Conservation (phyloP, 1,140 invertebrate species). For the Anastrepha obliqua region DNA sequence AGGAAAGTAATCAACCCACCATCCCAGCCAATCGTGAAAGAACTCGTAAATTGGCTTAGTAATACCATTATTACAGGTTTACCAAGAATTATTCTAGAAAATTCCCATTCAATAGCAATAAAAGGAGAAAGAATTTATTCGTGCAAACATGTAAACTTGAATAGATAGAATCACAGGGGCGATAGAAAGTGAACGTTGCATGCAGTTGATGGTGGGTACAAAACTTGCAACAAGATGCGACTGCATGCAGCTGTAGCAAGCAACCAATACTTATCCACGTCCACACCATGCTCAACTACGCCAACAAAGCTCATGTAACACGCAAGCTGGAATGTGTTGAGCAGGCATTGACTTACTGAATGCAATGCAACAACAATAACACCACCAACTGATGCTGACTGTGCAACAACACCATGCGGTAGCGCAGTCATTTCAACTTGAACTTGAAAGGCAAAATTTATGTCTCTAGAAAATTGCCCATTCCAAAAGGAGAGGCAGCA, state of each 20-base stretch:
- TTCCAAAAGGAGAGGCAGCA: constrained; percentile 34
- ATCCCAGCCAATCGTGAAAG: constrained; percentile 20
- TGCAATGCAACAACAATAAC: neutral
- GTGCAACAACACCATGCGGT: constrained; percentile 26
- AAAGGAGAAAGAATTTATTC: constrained; percentile 3
- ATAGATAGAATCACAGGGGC: constrained; percentile 42
- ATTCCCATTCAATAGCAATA: constrained; percentile 17
- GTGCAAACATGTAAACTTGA: constrained; percentile 30
- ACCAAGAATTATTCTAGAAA: constrained; percentile 47
- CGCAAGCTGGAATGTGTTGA: constrained; percentile 44
- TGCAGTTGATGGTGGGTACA: constrained; percentile 12
- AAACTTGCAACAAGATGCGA: constrained; percentile 1
- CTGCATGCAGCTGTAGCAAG: constrained; percentile 14
- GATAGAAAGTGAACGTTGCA: constrained; percentile 50
- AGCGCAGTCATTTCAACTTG: constrained; percentile 39
- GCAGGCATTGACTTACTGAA: constrained; percentile 24
- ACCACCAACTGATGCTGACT: constrained; percentile 30
- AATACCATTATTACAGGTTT: constrained; percentile 51
- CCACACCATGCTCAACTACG: neutral
- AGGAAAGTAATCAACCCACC: constrained; percentile 31
- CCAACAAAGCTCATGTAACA: constrained; percentile 29
- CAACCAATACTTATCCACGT: neutral
- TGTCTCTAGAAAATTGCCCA: constrained; percentile 50
- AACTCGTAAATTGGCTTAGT: constrained; percentile 50
- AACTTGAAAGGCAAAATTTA: constrained; percentile 52